Evolutionary conservation across 2,888 invertebrate genomes (phyloP), one percentile per base, ranked within the genome.

Genomic region (Alloscopus bannaensis): DNA sequence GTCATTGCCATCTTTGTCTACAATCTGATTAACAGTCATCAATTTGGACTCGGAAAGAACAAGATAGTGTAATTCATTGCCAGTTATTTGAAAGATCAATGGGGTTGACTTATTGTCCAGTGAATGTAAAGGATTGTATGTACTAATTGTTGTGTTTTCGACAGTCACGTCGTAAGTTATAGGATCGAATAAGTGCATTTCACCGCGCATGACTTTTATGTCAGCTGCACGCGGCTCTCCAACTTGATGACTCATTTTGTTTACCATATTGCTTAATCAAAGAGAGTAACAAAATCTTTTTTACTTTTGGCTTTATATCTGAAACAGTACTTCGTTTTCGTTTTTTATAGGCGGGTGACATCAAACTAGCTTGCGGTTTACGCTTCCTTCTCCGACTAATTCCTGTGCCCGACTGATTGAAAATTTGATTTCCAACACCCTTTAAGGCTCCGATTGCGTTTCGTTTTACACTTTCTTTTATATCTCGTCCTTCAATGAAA

Each of bases 31-130:
- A 2, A 65, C 29, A 2, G 81, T 31, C 28, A 68, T 65, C 1
- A 83, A 45, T 47, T 62, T 18, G 18, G 79, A 65, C 28, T 62
- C 20, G 1, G 42, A 1, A 20, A 72, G 3, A 28, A 72, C 77
- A 8, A 83, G 36, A 42, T 79, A 81, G 18, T 81, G 83, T 11
- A 20, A 52, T 31, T 83, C 83, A 29, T 59, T 79, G 2, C 73
- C 57, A 6, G 31, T 69, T 3, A 81, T 55, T 18, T 24, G 16
- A 42, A 83, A 83, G 16, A 40, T 55, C 0, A 79, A 18, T 13
- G 83, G 81, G 18, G 1, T 59, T 65, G 64, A 1, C 11, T 45
- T 31, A n/a, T 64, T 52, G 11, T 50, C 29, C 1, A 77, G 2
- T 8, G 72, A 11, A 0, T 59, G 26, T n/a, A 20, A 57, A n/a